Evolutionary conservation across 2,797 vertebrate species (phyloP).

Genomic region (Chiloscyllium punctatum): DNA sequence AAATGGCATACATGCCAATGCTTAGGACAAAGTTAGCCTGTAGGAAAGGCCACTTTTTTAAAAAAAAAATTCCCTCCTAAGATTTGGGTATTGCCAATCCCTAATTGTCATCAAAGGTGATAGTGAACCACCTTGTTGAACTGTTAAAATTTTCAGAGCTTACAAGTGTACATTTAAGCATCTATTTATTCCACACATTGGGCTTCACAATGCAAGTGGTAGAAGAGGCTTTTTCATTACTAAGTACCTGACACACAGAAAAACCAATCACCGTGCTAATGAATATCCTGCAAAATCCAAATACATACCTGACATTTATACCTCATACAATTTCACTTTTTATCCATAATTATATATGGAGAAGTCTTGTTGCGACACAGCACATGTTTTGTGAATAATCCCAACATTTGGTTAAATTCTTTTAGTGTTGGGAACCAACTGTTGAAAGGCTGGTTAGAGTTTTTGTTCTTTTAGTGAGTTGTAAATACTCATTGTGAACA

Average conservation of each 20-base stretch:
- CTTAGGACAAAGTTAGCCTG: not conserved
- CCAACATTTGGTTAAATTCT: not conserved
- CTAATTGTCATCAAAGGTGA: not conserved
- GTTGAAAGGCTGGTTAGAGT: not conserved
- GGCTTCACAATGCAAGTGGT: not conserved
- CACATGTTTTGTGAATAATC: not conserved
- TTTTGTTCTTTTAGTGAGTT: not conserved
- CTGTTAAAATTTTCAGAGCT: not conserved
- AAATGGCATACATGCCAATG: not conserved
- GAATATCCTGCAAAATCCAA: not conserved
- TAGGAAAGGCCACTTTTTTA: not conserved
- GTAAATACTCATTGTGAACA: not conserved
- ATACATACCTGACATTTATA: not conserved
- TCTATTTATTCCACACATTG: not conserved
- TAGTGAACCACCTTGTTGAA: not conserved
- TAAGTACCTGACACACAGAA: not conserved
- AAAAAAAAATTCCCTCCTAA: not conserved
- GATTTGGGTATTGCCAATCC: not conserved
- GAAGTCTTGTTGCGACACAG: not conserved
- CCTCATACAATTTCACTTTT: not conserved
- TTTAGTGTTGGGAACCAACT: not conserved
- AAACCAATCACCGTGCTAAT: not conserved
- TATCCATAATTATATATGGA: not conserved
- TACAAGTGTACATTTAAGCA: not conserved
- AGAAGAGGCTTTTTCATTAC: not conserved